Base-by-base conservation (phyloP, 2,888 invertebrate species). In the Alloplasta piceator region DNA sequence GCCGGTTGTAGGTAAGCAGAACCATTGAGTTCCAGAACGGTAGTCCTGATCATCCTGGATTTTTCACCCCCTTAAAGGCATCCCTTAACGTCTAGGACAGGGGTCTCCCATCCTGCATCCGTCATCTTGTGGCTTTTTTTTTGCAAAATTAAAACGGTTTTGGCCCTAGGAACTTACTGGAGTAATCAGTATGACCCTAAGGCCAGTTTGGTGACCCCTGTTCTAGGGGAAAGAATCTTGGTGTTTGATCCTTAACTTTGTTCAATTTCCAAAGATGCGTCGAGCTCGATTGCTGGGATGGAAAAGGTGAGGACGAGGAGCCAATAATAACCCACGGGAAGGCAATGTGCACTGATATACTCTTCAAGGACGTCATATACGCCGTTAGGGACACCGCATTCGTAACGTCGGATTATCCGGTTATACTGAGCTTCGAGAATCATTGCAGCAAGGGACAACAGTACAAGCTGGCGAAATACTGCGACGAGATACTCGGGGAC, bases 311-410 rank as follows among this genome's bases (percentile, higher is more conserved):
- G 93, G 98, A 99, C 89, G 98, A 99, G 89, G 99, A 99, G 90
- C 99, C 99, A 0, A 99, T 99, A 89, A 99, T 99, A 86, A 99
- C 99, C 46, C 99, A 99, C 93, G 99, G 99, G 60, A 99, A 99
- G 94, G 99, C 99, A 5, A 99, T 99, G 98, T 99, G 99, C 92
- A 99, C 99, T 2, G 99, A 99, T 93, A 99, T 99, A 89, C 93
- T 98, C 26, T 99, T 99, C 93, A 99, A 97, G 92, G 97, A 99
- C 93, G 99, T 99, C 56, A 98, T 99, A 87, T 97, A 98, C 92
- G 99, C 99, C 4, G 96, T 99, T 78, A 94, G 98, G 83, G 99
- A 99, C 93, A 99, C 99, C 4, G 99, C 99, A 52, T 99, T 99
- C 93, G 98, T 99, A 63, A 98, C 99, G 1, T 98, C 98, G 4